phyloP scores from a whole-genome alignment of 2,113 vertebrate species.

The Mellivora capensis region DNA sequence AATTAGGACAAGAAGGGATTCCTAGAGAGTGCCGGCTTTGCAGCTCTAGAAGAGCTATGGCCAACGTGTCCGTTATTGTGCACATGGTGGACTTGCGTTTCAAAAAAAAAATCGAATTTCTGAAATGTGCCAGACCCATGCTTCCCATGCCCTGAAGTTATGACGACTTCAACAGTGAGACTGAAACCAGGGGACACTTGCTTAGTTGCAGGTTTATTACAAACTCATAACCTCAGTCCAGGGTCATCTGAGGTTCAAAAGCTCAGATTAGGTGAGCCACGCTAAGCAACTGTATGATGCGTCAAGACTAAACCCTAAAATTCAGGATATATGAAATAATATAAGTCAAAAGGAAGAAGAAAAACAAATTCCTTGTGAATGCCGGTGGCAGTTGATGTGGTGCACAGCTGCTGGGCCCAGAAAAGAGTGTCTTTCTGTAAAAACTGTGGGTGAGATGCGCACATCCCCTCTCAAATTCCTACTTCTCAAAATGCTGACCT shows the following conservation, averaged over 20 bases:
- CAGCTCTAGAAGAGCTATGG: not conserved
- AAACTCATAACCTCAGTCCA: not conserved
- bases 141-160: conserved; percentile 13
- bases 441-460: not conserved
- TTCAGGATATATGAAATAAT: not conserved
- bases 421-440: not conserved
- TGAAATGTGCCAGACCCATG: not conserved
- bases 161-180: not conserved
- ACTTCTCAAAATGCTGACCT: not conserved
- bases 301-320: not conserved
- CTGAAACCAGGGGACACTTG: conserved; percentile 9
- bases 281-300: not conserved
- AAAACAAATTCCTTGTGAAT: not conserved
- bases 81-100: not conserved
- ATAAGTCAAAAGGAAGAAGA: not conserved
- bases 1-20: conserved; percentile 73
- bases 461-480: not conserved
- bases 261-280: not conserved
- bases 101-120: not conserved
- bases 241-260: conserved; percentile 55
- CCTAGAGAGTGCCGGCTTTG: not conserved
- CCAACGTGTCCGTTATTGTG: not conserved
- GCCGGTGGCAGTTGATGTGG: not conserved
- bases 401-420: conserved; percentile 42
- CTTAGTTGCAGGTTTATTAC: conserved; percentile 35